phyloP scores from a whole-genome alignment of 2,113 vertebrate genomes.

The Pteropus alecto region DNA sequence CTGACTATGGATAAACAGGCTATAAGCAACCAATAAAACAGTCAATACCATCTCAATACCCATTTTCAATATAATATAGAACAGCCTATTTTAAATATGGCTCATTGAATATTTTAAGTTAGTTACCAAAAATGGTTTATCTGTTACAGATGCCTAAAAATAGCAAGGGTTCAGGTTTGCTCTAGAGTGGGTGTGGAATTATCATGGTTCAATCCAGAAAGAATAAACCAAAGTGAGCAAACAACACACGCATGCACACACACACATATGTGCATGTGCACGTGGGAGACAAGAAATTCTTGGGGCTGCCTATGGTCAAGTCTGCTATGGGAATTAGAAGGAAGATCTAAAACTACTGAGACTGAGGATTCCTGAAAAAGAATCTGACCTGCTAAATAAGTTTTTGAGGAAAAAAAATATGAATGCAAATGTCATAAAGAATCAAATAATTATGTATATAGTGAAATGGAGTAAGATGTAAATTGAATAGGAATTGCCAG shows the following conservation, averaged over 20 bases:
- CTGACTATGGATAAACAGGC: background rate
- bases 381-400: background rate
- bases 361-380: background rate
- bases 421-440: background rate
- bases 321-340: background rate
- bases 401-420: background rate
- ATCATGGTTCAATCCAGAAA: constrained; percentile 38
- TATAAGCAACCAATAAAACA: constrained; percentile 13
- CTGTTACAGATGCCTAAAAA: constrained; percentile 50
- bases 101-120: constrained; percentile 61
- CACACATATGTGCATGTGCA: background rate
- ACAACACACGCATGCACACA: background rate
- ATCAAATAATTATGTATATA: background rate
- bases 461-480: background rate
- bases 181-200: constrained; percentile 30
- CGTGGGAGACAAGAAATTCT: background rate
- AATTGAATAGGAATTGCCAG: background rate
- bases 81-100: background rate
- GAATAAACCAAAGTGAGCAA: background rate
- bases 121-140: constrained; percentile 47
- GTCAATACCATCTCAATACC: background rate
- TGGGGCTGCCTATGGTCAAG: background rate
- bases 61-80: constrained; percentile 19
- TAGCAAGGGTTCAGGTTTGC: constrained; percentile 20
- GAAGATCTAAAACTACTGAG: background rate